Evolutionary conservation across 2,888 invertebrate genomes (phyloP), one percentile per base, ranked within the genome.

Genomic region (Spatulosminthurus flaviceps): DNA sequence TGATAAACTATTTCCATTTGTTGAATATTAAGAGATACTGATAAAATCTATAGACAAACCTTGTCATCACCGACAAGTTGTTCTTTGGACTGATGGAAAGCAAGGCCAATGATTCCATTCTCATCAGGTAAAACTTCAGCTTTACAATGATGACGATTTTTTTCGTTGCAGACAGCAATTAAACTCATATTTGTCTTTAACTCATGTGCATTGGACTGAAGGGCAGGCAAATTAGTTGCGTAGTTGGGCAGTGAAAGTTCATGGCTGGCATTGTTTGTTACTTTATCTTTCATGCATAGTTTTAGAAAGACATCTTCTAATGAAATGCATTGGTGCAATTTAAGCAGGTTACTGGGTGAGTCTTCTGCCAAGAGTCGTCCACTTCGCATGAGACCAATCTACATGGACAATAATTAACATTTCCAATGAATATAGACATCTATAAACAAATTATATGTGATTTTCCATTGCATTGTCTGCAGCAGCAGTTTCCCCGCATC

Each of bases 331-430:
- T 91, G 92, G 89, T 95, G 95, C 90, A 94, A 93, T 71, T 93
- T 91, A 72, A 97, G 90, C 66, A 97, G 90, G 22, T 84, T 82
- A 19, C 92, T 92, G 0, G 97, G 97, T 19, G 93, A 93, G 88
- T 96, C 94, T 89, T 97, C 97, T 0, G 97, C 97, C 86, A 97
- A 88, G 72, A 97, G 90, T 77, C 93, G 91, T 0, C 97, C 97
- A 87, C 94, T 95, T 82, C 97, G 90, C 97, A 97, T 97, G 85
- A 97, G 89, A 81, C 97, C 97, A 87, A 97, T 97, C 96, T 96
- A 88, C 0, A 71, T 85, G 85, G 43, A 77, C 34, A 4, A 21
- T 9, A 60, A 4, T 9, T 9, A 60, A 60, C 60, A 21, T 67
- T 28, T n/a, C 16, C 67, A 67, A 67, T 66, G 29, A 67, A 7